phyloP scores from a whole-genome alignment of 2,888 invertebrate species.

The Zaprionus lineosus region DNA sequence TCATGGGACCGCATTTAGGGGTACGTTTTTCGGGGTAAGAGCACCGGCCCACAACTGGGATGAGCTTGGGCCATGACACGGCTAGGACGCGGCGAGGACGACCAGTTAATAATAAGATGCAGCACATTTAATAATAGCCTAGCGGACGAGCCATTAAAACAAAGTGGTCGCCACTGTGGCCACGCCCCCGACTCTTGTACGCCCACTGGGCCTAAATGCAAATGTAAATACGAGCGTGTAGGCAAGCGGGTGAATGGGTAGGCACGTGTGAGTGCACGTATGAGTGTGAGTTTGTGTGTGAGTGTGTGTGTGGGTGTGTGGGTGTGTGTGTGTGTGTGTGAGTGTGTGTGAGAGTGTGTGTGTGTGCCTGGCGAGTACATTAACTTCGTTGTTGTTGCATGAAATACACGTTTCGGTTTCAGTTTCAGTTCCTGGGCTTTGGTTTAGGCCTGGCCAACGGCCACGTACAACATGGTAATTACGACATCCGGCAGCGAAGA shows the following conservation, averaged over 20 bases:
- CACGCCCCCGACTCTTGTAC: conserved; percentile 36
- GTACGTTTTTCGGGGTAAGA: no score
- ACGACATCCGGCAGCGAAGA: conserved; percentile 79
- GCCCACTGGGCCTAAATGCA: conserved; percentile 37
- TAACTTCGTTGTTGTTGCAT: conserved; percentile 57
- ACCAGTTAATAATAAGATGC: conserved; percentile 71
- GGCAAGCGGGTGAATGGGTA: conserved; percentile 17
- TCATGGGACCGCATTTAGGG: neutral
- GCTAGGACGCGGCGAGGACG: conserved; percentile 1
- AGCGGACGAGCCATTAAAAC: conserved; percentile 64
- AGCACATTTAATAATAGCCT: conserved; percentile 71
- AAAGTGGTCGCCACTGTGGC: conserved; percentile 60
- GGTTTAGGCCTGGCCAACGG: conserved; percentile 42
- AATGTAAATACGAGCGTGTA: conserved; percentile 44
- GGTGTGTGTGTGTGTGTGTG: conserved; percentile 21
- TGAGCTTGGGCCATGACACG: neutral
- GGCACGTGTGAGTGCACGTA: conserved; percentile 13
- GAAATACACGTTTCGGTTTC: conserved; percentile 47
- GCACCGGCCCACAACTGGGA: neutral
- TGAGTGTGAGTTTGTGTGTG: conserved; percentile 25
- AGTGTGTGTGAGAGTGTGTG: conserved; percentile 24
- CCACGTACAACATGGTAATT: conserved; percentile 75
- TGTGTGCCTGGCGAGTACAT: conserved; percentile 52
- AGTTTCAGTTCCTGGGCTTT: conserved; percentile 35
- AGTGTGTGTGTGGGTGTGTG: conserved; percentile 21